A percentile compares a stretch with the other conserved stretches of the same genome.
These are phyloP conservation scores for Glomeris marginata DNA, from an alignment of 2,888 invertebrate genomes.

Conservation along the genomic window DNA sequence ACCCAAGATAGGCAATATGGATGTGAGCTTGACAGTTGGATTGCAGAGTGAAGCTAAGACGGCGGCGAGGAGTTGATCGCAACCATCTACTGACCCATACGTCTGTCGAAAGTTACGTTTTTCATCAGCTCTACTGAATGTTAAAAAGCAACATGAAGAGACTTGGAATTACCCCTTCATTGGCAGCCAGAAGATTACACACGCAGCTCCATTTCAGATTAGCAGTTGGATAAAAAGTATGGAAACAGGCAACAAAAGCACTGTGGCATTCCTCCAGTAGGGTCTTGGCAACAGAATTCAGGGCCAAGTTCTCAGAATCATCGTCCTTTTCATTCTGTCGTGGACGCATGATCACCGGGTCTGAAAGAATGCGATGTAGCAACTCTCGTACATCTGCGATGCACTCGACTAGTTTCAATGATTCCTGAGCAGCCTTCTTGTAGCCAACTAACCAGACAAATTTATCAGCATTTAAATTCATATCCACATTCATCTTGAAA, in stretches of 20 bases:
- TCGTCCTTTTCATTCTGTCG: not conserved
- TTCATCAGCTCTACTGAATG: too few species aligned
- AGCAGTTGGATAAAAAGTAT: slow-evolving; percentile 90
- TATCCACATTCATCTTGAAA: too few species aligned
- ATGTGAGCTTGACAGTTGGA: slow-evolving; percentile 53
- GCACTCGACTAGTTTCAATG: slow-evolving; percentile 64
- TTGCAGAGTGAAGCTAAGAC: slow-evolving; percentile 72
- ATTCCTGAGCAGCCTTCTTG: slow-evolving; percentile 37
- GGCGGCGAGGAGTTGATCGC: slow-evolving; percentile 53
- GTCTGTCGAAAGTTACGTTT: not conserved
- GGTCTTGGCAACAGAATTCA: slow-evolving; percentile 27
- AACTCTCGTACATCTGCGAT: slow-evolving; percentile 70
- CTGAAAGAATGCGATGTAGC: slow-evolving; percentile 66
- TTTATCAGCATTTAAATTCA: too few species aligned
- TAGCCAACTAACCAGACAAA: slow-evolving; percentile 20
- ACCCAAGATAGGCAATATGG: slow-evolving; percentile 54
- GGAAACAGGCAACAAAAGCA: slow-evolving; percentile 81
- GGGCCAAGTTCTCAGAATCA: slow-evolving; percentile 8
- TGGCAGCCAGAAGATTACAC: slow-evolving; percentile 51
- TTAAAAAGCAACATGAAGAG: too few species aligned
- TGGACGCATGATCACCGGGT: slow-evolving; percentile 40
- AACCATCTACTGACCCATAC: slow-evolving; percentile 18
- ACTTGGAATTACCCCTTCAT: slow-evolving; percentile 16
- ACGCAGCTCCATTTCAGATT: slow-evolving; percentile 83
- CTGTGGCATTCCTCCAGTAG: slow-evolving; percentile 79